These are phyloP conservation scores for Drosophila peninsularis DNA, from an alignment of 2,888 invertebrate genomes.

Conservation along the genomic window DNA sequence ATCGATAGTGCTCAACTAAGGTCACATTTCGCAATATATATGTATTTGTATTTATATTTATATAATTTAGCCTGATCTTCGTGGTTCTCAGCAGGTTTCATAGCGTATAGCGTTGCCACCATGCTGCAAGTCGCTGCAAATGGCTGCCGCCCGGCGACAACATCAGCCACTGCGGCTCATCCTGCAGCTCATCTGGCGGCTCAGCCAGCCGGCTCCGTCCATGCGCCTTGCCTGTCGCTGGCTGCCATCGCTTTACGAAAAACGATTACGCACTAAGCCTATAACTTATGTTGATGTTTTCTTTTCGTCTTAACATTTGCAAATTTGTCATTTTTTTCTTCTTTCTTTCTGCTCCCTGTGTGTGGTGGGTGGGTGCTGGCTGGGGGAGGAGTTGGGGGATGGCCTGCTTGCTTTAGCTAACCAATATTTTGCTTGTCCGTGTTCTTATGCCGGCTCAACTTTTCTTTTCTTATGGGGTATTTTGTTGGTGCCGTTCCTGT, in stretches of 20 bases:
- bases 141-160: constrained; percentile 24
- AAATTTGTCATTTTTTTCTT: constrained; percentile 77
- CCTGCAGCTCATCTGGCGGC: neutral
- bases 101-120: constrained; percentile 11
- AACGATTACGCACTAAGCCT: constrained; percentile 81
- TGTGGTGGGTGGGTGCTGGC: neutral
- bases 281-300: constrained; percentile 82
- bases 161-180: constrained; percentile 5
- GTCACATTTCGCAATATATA: neutral
- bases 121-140: constrained; percentile 10
- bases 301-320: constrained; percentile 81
- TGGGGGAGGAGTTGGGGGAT: neutral
- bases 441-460: constrained; percentile 59
- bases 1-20: too few species aligned
- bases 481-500: constrained; percentile 19
- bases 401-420: constrained; percentile 42
- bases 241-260: constrained; percentile 69
- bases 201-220: constrained; percentile 5
- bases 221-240: constrained; percentile 28
- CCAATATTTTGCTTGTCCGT: constrained; percentile 72
- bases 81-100: too few species aligned
- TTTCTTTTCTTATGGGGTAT: constrained; percentile 27
- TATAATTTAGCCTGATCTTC: too few species aligned
- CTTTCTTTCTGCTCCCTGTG: neutral
- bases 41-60: too few species aligned